Base-by-base conservation (phyloP, 1,140 invertebrate genomes). In the Diorhabda carinulata region DNA sequence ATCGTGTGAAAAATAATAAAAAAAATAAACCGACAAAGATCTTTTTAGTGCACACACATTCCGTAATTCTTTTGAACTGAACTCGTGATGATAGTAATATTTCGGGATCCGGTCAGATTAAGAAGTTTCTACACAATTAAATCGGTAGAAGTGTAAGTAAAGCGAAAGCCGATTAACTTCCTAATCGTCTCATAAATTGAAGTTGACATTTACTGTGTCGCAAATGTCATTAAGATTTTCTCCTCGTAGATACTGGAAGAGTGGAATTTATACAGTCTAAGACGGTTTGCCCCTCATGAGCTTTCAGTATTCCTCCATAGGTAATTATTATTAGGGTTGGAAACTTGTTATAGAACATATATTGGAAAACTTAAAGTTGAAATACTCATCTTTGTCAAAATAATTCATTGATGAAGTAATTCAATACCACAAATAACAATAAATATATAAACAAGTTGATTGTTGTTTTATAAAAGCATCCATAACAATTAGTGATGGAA, bases 221-320 rank as follows among this genome's bases (percentile, higher is more conserved):
- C 47, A 52, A 52, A 52, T 52, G 47, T 52, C 47, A 52, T 52
- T 52, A 52, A 52, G 47, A 52, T 52, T 52, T 52, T 52, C 47
- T 52, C 47, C 47, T 52, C n/a, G 47, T 52, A 52, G 47, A 52
- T 52, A 52, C 47, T 52, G 47, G n/a, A n/a, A 52, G 47, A 52
- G 47, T 52, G n/a, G n/a, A 52, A 52, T 52, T 52, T 52, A 52
- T 52, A 52, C n/a, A 8, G 47, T n/a, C n/a, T n/a, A n/a, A 6
- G 47, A 52, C 47, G 47, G 47, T 52, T 52, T 8, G n/a, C 47
- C 47, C 47, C 3, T 52, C 6, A 52, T 52, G n/a, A 52, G 47
- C 47, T 52, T 52, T 52, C 47, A 52, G 47, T n/a, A 52, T 52
- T 52, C 47, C 47, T 8, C 47, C 6, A n/a, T 6, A 52, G 47